These are phyloP conservation scores for Centruroides sculpturatus DNA, from an alignment of 1,140 invertebrate genomes.

Conservation along the genomic window DNA sequence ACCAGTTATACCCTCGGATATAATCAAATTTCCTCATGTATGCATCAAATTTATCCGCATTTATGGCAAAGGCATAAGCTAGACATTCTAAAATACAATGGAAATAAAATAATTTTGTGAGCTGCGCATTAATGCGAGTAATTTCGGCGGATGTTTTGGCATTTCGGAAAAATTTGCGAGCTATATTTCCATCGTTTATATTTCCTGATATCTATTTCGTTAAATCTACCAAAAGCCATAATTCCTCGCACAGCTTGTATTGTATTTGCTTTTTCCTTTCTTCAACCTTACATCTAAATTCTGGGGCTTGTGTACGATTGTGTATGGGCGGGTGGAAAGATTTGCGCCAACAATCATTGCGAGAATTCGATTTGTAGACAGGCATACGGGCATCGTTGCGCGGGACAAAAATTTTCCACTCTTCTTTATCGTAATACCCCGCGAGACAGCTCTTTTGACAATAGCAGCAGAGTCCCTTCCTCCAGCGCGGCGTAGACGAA, in stretches of 20 bases:
- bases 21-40: neutral
- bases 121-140: neutral
- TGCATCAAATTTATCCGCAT: neutral
- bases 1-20: slow-evolving; percentile 1
- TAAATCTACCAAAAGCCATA: neutral
- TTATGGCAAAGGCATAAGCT: neutral
- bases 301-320: too few species aligned
- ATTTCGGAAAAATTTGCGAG: slow-evolving; percentile 2
- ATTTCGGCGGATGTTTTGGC: neutral
- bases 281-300: too few species aligned
- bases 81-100: neutral
- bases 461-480: too few species aligned
- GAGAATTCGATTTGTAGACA: too few species aligned
- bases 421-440: too few species aligned
- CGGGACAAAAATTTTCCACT: too few species aligned
- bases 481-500: too few species aligned
- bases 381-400: too few species aligned
- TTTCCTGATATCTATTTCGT: neutral
- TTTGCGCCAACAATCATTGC: too few species aligned
- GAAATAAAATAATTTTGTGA: neutral
- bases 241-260: neutral
- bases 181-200: slow-evolving; percentile 2
- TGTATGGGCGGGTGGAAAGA: too few species aligned
- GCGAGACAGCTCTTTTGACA: too few species aligned
- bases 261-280: too few species aligned